Evolutionary conservation across 2,888 invertebrate species (phyloP).

Genomic region (Lampropteryx suffumata): DNA sequence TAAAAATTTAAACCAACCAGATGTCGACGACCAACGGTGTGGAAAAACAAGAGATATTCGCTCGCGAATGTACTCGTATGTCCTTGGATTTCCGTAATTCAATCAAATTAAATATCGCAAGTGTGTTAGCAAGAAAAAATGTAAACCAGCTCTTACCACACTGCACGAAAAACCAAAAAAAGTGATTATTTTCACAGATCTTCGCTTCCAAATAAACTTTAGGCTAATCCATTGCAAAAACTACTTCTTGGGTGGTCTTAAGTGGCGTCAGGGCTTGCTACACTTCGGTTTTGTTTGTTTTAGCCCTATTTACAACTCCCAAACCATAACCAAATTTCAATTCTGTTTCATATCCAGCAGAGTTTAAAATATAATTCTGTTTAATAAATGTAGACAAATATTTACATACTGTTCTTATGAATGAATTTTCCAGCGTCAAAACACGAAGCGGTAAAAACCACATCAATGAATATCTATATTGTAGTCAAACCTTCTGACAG

Average conservation of each 20-base stretch:
- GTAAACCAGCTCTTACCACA: not conserved
- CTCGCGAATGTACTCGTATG: too few species aligned
- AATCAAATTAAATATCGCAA: too few species aligned
- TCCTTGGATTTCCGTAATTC: too few species aligned
- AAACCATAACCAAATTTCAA: conserved; percentile 12
- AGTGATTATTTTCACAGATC: conserved; percentile 55
- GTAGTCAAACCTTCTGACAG: conserved; percentile 18
- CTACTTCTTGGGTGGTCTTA: conserved; percentile 72
- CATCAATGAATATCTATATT: conserved; percentile 20
- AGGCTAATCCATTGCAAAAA: conserved; percentile 67
- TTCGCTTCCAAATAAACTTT: conserved; percentile 60
- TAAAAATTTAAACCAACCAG: too few species aligned
- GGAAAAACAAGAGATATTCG: too few species aligned
- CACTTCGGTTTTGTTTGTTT: conserved; percentile 62
- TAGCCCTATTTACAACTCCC: conserved; percentile 49
- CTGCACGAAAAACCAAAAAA: conserved; percentile 29
- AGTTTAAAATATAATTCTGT: conserved; percentile 43
- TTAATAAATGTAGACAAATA: conserved; percentile 60
- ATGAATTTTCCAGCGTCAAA: conserved; percentile 70
- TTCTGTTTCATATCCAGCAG: conserved; percentile 1
- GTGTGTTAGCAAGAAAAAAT: too few species aligned
- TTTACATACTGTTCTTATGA: conserved; percentile 75
- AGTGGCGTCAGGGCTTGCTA: conserved; percentile 71
- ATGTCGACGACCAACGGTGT: too few species aligned
- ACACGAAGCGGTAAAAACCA: conserved; percentile 39